Conservation (phyloP, 2,888 invertebrate species). For the Seira sanloemensis region DNA sequence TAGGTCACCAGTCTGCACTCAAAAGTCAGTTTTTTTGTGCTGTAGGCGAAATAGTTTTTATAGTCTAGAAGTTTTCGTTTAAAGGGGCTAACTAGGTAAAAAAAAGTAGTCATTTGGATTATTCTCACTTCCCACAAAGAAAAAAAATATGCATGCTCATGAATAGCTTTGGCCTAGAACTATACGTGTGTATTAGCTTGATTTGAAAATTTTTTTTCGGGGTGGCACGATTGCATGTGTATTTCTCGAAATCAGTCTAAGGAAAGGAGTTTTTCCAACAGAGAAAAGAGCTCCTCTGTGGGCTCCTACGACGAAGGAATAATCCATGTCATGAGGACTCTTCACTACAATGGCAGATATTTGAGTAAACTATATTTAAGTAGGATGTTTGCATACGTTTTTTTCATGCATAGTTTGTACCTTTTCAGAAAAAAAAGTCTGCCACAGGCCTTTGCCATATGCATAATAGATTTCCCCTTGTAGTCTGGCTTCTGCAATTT, state of each 20-base stretch:
- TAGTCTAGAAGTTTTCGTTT: too few relatives aligned
- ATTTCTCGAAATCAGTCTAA: background rate
- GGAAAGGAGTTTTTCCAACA: background rate
- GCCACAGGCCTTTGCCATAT: background rate
- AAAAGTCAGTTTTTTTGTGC: too few relatives aligned
- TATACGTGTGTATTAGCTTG: too few relatives aligned
- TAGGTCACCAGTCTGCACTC: too few relatives aligned
- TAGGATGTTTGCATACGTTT: background rate
- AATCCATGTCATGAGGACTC: background rate
- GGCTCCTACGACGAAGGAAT: background rate
- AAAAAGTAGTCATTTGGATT: too few relatives aligned
- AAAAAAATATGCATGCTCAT: too few relatives aligned
- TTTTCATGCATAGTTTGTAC: background rate
- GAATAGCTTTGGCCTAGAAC: too few relatives aligned
- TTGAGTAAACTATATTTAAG: background rate
- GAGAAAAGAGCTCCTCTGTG: background rate
- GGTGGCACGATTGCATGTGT: background rate
- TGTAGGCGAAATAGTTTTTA: too few relatives aligned
- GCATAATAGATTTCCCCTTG: background rate
- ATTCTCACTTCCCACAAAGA: too few relatives aligned
- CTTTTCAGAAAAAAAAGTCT: background rate
- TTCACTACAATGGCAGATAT: conserved; percentile 4
- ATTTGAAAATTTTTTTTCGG: too few relatives aligned
- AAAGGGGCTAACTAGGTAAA: too few relatives aligned
- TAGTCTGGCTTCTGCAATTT: background rate